Base-by-base conservation (phyloP, 2,888 invertebrate genomes). In the Pasiphila rectangulata region DNA sequence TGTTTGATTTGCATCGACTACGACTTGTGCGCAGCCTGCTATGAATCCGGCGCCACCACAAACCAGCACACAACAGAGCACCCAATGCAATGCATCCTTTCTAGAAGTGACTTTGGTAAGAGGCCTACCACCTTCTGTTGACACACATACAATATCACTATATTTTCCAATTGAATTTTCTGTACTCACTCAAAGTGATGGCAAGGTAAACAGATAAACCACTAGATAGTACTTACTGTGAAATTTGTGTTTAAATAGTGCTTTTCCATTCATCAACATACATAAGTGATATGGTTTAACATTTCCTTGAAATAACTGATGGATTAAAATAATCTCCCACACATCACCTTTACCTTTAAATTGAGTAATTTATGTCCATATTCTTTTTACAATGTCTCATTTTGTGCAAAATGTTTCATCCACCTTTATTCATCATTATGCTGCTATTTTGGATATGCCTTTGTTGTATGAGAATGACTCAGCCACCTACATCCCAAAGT, bases 1-100 rank as follows among this genome's bases (percentile, higher is more conserved):
- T 99, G 99, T 91, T 93, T 99, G 83, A 94, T 98, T 74, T 99
- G 99, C 90, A 98, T 97, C 89, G 99, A 99, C 91, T 99, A 98
- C 91, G 99, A 99, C 91, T 92, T 99, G 72, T 99, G 99, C 90
- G 96, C 97, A 72, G 93, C 94, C 71, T 99, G 98, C 85, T 98
- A 96, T 86, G 98, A 98, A 83, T 94, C 94, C 68, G 96, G 96
- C 71, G 95, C 95, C 59, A 95, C 95, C 57, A 96, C 95, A 67
- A 95, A 96, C 62, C 93, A 97, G 70, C 99, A 99, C 86, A 94
- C 96, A 64, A 94, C 95, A 68, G 97, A 98, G 85, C 99, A 99
- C 90, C 97, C 99, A 49, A 97, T 99, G 96, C 99, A 99, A 90
- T 98, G 98, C 86, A 98, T 99, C 72, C 92, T 99, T 75, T 98